Base-by-base conservation (phyloP, 2,113 vertebrate species). In the Sclerurus mexicanus region DNA sequence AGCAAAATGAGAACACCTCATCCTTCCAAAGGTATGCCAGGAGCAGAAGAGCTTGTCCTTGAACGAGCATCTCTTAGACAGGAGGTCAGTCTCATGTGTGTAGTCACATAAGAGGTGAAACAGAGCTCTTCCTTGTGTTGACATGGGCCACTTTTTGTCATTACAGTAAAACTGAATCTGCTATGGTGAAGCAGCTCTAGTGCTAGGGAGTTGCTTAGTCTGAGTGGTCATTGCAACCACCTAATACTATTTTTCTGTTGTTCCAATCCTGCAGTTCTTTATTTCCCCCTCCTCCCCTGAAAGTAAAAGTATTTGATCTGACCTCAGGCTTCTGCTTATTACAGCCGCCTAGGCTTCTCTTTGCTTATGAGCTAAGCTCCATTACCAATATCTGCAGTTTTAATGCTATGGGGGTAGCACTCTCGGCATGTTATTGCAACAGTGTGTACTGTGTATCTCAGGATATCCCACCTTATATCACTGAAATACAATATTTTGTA, bases 351-450 rank as follows among this genome's bases (percentile, higher is more conserved):
- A 52, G 46, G 33, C 67, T 73, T 68, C n/a, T 90, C 55, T 82
- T 67, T 76, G 42, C 42, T 88, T 80, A 24, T 39, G 50, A 94
- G 79, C 75, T 23, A 66, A 72, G 63, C n/a, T 76, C 35, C 16
- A 39, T 73, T 59, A 58, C 50, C 77, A 85, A 71, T 80, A 87
- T 27, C 85, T 86, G 50, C 37, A 77, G n/a, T 74, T 92, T 80
- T 83, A 74, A 53, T 53, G 67, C 88, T 90, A 11, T 74, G 85
- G 75, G 8, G 6, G 39, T 83, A 92, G 47, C 37, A 35, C 21
- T 74, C 72, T 66, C 90, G 72, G 55, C 76, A 68, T 39, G 72
- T 92, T 97, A 93, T 66, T 88, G 72, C 85, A 94, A 86, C 72
- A 11, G 72, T 47, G 24, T 30, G 19, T 62, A 24, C 59, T 71